Conservation (phyloP, 2,113 vertebrate species). For the Sorex fumeus region DNA sequence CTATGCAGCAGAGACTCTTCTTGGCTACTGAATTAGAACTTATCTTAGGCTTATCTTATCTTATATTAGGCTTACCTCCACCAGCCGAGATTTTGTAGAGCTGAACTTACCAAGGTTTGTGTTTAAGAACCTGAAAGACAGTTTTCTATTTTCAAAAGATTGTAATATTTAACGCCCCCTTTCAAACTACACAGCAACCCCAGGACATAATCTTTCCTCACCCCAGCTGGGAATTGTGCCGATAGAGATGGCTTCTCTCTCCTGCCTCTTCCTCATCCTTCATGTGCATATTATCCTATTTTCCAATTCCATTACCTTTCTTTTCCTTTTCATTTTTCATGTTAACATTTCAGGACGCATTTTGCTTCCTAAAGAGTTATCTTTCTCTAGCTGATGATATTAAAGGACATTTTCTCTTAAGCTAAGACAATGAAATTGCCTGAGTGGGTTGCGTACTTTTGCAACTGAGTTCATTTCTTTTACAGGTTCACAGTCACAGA, state of each 20-base stretch:
- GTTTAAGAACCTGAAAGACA: conserved; percentile 29
- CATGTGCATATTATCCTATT: background rate
- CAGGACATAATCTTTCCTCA: background rate
- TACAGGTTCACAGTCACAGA: conserved; percentile 54
- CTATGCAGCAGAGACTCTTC: background rate
- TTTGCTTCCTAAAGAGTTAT: conserved; percentile 10
- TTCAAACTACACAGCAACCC: background rate
- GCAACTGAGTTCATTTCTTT: conserved; percentile 71
- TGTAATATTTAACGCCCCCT: conserved; percentile 40
- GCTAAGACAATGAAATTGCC: conserved; percentile 72
- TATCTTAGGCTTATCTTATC: too few species aligned
- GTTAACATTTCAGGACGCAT: conserved; percentile 38
- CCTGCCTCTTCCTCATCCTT: background rate
- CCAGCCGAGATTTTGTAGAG: conserved; percentile 28
- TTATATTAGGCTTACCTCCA: background rate
- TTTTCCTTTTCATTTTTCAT: background rate
- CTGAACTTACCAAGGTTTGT: conserved; percentile 41
- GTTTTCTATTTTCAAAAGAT: conserved; percentile 26
- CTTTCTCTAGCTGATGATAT: conserved; percentile 14
- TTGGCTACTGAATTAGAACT: background rate
- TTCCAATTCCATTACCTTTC: background rate
- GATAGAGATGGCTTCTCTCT: background rate
- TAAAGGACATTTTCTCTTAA: conserved; percentile 56
- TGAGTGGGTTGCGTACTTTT: conserved; percentile 70
- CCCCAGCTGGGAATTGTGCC: background rate